Conservation (phyloP, 1,140 invertebrate genomes). For the Popillia japonica region DNA sequence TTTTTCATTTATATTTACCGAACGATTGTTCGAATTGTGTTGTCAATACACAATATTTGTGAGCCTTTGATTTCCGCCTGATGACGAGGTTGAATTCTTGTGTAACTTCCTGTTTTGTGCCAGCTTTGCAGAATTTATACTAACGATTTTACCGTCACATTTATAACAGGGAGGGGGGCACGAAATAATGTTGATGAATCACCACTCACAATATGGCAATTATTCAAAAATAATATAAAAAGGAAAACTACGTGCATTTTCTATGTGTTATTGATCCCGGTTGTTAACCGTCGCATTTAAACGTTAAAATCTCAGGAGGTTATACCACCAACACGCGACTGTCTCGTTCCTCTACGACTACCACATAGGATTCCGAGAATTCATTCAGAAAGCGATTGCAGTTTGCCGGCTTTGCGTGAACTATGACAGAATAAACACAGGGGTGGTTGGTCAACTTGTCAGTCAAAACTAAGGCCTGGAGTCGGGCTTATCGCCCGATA, state of each 20-base stretch:
- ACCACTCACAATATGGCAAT: not conserved
- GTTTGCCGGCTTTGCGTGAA: not conserved
- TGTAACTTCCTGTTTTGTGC: no score
- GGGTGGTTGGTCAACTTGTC: slow-evolving; percentile 2
- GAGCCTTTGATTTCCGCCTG: no score
- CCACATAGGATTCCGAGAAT: not conserved
- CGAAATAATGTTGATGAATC: not conserved
- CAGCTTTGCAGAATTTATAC: no score
- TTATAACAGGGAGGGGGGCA: no score
- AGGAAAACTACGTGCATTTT: not conserved
- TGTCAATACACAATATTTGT: no score
- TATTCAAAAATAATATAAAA: not conserved
- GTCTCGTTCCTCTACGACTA: not conserved
- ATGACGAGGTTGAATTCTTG: no score
- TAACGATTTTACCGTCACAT: no score
- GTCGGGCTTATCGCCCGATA: not conserved
- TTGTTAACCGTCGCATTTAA: not conserved
- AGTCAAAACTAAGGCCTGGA: slow-evolving; percentile 2
- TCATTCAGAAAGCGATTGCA: not conserved
- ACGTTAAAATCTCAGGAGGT: not conserved
- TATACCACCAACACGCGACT: not conserved
- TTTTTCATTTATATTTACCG: no score
- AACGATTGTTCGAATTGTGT: no score
- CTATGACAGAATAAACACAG: slow-evolving; percentile 4
- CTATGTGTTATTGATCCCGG: not conserved